A percentile compares a stretch with the other conserved stretches of the same genome.
Conservation (phyloP, 2,113 vertebrate genomes). For the Puma concolor region DNA sequence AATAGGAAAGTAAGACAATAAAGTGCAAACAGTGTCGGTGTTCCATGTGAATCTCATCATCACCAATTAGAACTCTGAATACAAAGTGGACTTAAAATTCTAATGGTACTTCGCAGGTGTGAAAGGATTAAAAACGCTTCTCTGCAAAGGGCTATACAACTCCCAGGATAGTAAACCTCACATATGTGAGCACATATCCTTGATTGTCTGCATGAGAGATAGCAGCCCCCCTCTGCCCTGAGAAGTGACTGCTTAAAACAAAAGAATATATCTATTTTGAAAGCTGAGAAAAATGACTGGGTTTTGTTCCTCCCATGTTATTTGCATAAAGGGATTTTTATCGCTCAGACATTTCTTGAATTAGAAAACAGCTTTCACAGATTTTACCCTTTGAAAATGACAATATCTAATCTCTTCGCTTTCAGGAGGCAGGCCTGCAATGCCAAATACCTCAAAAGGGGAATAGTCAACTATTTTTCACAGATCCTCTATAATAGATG, state of each 20-base stretch:
- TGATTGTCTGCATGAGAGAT: not conserved
- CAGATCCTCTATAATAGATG: conserved; percentile 66
- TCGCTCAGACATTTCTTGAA: conserved; percentile 56
- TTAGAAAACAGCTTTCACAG: conserved; percentile 66
- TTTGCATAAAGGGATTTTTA: conserved; percentile 61
- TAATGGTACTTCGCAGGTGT: not conserved
- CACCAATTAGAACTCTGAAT: not conserved
- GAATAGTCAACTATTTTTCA: conserved; percentile 70
- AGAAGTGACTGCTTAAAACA: not conserved
- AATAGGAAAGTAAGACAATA: not conserved
- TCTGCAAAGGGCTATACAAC: not conserved
- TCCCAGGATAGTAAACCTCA: not conserved
- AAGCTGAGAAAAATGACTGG: conserved; percentile 62
- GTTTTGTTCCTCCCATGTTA: conserved; percentile 9
- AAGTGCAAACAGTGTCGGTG: not conserved
- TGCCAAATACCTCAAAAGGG: conserved; percentile 56
- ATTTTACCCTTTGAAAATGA: conserved; percentile 74
- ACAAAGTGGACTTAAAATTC: not conserved
- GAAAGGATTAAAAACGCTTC: not conserved
- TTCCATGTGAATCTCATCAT: not conserved
- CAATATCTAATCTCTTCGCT: conserved; percentile 66
- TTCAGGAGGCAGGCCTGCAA: conserved; percentile 32
- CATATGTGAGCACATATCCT: not conserved
- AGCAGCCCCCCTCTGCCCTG: not conserved
- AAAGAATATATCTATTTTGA: conserved; percentile 39